Percentiles rank a stretch among this genome's conserved stretches.
Conservation (phyloP, 2,888 invertebrate species). For the Sisyra terminalis region DNA sequence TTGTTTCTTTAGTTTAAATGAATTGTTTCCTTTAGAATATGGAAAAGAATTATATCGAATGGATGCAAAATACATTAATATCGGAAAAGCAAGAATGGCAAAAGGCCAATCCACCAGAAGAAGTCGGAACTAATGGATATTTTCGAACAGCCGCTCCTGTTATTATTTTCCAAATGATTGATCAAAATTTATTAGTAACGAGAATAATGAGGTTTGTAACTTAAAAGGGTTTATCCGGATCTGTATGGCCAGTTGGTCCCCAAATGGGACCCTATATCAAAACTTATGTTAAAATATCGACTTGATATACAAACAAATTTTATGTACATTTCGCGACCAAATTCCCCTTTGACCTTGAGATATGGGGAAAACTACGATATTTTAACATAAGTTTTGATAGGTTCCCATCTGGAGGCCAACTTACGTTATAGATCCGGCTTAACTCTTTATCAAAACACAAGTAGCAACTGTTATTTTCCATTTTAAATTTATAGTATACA, state of each 20-base stretch:
- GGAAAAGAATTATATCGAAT: conserved; percentile 80
- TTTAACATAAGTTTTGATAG: too few relatives aligned
- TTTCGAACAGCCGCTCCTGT: conserved; percentile 89
- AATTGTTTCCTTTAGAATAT: conserved; percentile 42
- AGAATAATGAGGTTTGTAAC: conserved; percentile 29
- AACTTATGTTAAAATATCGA: too few relatives aligned
- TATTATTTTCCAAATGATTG: conserved; percentile 96
- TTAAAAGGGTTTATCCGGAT: not conserved
- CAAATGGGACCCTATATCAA: too few relatives aligned
- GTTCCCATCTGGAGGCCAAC: too few relatives aligned
- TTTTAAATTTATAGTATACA: too few relatives aligned
- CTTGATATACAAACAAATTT: too few relatives aligned
- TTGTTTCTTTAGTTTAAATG: not conserved
- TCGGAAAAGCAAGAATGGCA: conserved; percentile 91
- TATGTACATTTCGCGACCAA: too few relatives aligned
- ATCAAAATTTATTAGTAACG: conserved; percentile 76
- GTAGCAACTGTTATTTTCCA: too few relatives aligned
- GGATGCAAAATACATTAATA: conserved; percentile 88
- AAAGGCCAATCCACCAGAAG: conserved; percentile 61
- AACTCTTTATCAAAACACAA: too few relatives aligned
- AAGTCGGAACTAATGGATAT: conserved; percentile 59
- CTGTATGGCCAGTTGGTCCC: too few relatives aligned
- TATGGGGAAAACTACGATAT: not conserved
- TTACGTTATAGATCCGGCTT: too few relatives aligned
- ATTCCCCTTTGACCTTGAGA: too few relatives aligned